phyloP scores from a whole-genome alignment of 2,113 vertebrate genomes.

The Cyrtonyx montezumae region DNA sequence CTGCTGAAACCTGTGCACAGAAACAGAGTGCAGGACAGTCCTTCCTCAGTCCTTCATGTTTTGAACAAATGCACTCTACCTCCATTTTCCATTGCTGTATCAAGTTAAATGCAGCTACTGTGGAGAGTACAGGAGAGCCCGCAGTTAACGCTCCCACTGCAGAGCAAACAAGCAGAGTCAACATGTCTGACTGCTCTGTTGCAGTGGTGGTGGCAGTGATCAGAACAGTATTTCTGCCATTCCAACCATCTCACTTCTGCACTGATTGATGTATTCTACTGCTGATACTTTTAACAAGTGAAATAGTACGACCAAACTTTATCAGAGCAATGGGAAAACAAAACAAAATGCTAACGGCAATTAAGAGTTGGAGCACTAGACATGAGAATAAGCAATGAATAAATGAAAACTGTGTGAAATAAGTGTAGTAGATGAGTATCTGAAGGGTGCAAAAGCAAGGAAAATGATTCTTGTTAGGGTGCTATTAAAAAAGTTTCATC shows the following conservation, averaged over 20 bases:
- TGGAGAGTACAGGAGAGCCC: neutral
- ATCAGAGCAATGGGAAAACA: neutral
- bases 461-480: neutral
- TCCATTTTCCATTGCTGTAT: neutral
- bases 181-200: accelerated
- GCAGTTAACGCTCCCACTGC: neutral
- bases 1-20: neutral
- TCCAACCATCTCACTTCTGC: neutral
- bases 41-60: neutral
- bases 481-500: neutral
- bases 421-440: neutral
- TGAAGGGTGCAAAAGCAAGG: neutral
- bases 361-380: neutral
- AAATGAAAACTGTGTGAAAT: neutral
- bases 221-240: neutral
- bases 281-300: neutral
- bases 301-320: neutral
- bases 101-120: neutral
- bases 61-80: neutral
- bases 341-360: neutral
- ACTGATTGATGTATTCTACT: accelerated
- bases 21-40: neutral
- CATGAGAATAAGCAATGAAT: neutral
- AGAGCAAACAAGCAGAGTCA: neutral
- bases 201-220: neutral